Base-by-base conservation (phyloP, 2,797 vertebrate genomes). In the Todus mexicanus region DNA sequence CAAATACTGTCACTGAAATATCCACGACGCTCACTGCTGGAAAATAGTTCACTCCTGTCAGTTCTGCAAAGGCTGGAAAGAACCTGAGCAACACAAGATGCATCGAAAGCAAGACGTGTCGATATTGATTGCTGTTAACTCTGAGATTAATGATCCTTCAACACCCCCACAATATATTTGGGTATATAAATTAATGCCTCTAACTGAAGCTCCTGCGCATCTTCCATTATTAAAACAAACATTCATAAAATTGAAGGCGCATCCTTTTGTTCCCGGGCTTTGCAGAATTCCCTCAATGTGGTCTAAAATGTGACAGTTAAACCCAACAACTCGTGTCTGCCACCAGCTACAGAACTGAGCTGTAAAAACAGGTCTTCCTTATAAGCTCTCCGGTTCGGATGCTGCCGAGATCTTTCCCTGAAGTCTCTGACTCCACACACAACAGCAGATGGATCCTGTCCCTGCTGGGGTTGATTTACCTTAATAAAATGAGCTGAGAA, bases 91-190 rank as follows among this genome's bases (percentile, higher is more conserved):
- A 70, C 64, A 60, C 15, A 70, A 75, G 81, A 38, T 83, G 50
- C 19, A 26, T 64, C 40, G 87, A 68, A 81, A 96, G 92, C 33
- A 35, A 69, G n/a, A n/a, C n/a, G n/a, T n/a, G n/a, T n/a, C n/a
- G n/a, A n/a, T n/a, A n/a, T n/a, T n/a, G n/a, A 89, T 11, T 66
- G 61, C 71, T 87, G 91, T 86, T 93, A 95, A 91, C 38, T 63
- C 26, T 45, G 8, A 15, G 54, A 80, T 76, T 76, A 84, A 76
- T 66, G 76, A 90, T 57, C 61, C 86, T 93, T 89, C 86, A 82
- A 74, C 87, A 68, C 23, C 25, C 80, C 76, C 72, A 20, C 42
- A 63, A 68, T 80, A 42, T 45, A 87, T 66, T 56, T 50, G 71
- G 47, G 21, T 25, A 76, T 84, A 82, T 73, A 65, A 70, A 71